Conservation (phyloP, 1,140 invertebrate species). For the Cotesia typhae region DNA sequence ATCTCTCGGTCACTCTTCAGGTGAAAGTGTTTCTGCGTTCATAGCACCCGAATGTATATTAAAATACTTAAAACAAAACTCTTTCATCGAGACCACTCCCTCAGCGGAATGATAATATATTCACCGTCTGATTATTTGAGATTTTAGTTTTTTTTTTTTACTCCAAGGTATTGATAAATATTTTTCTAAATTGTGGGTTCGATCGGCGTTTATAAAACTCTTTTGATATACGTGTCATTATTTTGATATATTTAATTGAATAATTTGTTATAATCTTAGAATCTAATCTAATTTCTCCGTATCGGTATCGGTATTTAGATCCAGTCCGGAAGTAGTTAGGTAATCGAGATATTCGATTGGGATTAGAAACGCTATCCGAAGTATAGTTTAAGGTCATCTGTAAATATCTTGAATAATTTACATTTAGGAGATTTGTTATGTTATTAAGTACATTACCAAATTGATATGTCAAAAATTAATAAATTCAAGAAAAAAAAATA, state of each 20-base stretch:
- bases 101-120: slow-evolving; percentile 27
- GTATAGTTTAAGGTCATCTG: slow-evolving; percentile 8
- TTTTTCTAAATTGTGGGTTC: not conserved
- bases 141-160: not conserved
- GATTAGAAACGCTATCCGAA: slow-evolving; percentile 20
- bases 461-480: too few relatives aligned
- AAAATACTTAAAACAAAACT: slow-evolving; percentile 5
- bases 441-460: too few relatives aligned
- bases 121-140: not conserved
- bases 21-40: slow-evolving; percentile 42
- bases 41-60: slow-evolving; percentile 29
- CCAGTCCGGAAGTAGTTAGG: not conserved
- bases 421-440: not conserved
- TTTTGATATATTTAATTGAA: not conserved
- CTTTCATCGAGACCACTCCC: slow-evolving; percentile 31
- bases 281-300: not conserved
- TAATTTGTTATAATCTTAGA: not conserved
- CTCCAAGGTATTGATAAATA: not conserved
- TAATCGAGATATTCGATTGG: slow-evolving; percentile 5
- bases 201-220: not conserved
- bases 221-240: not conserved
- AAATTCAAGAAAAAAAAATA: too few relatives aligned
- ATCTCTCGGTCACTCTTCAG: not conserved
- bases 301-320: not conserved
- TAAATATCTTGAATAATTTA: not conserved